phyloP scores from a whole-genome alignment of 2,113 vertebrate species.

The Phalacrocorax pelagicus region DNA sequence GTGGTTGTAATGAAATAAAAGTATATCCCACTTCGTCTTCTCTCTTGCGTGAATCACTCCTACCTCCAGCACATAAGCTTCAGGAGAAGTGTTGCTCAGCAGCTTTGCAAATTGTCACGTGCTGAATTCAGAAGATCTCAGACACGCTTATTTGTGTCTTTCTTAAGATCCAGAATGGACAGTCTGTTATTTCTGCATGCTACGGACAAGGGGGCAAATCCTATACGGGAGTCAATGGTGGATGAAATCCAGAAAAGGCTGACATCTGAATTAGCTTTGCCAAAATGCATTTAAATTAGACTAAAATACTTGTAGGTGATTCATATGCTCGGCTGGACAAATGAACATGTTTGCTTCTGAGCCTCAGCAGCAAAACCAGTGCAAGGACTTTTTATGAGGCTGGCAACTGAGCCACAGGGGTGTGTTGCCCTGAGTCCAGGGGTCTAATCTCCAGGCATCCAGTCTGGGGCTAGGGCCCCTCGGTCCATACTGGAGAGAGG shows the following conservation, averaged over 20 bases:
- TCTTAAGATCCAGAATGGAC: neutral
- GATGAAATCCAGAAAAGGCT: neutral
- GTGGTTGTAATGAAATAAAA: neutral
- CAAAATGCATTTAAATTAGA: neutral
- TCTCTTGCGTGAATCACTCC: neutral
- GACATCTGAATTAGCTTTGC: neutral
- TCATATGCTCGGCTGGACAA: neutral
- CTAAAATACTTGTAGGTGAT: neutral
- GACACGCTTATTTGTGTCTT: neutral
- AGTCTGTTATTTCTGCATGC: neutral
- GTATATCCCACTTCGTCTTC: neutral
- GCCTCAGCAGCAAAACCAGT: neutral
- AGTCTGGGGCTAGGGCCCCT: neutral
- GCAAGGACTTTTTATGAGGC: neutral
- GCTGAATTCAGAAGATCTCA: neutral
- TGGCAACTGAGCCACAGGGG: neutral
- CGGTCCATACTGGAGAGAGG: neutral
- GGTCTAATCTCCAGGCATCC: neutral
- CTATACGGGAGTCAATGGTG: neutral
- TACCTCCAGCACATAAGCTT: neutral
- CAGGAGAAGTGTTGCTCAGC: neutral
- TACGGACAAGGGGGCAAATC: neutral
- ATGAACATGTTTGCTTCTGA: rapidly evolving
- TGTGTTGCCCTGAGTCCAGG: neutral
- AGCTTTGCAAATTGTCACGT: neutral